phyloP scores from a whole-genome alignment of 1,140 invertebrate genomes.

The Diabrotica undecimpunctata region DNA sequence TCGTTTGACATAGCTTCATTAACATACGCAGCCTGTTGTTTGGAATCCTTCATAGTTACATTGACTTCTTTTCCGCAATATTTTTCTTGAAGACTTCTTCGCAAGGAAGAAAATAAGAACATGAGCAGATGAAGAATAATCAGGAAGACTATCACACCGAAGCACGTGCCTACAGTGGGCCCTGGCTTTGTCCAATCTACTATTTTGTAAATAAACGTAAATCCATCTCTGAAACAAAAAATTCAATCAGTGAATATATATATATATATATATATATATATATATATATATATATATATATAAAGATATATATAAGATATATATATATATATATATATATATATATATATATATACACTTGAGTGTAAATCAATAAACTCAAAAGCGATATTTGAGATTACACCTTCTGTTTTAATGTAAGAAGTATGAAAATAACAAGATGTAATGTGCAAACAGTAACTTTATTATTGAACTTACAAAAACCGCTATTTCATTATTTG shows the following conservation, averaged over 20 bases:
- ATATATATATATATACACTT: no score
- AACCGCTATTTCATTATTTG: no score
- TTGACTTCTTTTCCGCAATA: neutral
- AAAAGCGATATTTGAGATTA: no score
- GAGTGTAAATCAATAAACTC: neutral
- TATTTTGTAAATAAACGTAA: conserved; percentile 64
- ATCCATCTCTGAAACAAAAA: conserved; percentile 53
- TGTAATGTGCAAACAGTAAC: no score
- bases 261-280: no score
- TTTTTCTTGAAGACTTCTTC: conserved; percentile 22
- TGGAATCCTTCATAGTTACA: conserved; percentile 5
- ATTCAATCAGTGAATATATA: neutral
- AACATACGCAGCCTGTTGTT: conserved; percentile 21
- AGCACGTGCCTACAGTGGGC: conserved; percentile 50
- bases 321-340: no score
- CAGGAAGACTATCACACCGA: conserved; percentile 53
- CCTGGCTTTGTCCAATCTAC: conserved; percentile 62
- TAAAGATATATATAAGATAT: no score
- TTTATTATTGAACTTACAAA: no score
- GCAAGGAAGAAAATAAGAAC: conserved; percentile 43
- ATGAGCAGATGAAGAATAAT: conserved; percentile 50
- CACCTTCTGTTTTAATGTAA: no score
- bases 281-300: no score
- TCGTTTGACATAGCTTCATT: conserved; percentile 31
- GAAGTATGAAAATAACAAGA: no score